Evolutionary conservation across 2,113 vertebrate genomes (phyloP), one percentile per base, ranked within the genome.

Genomic region (Brachyhypopomus occidentalis): DNA sequence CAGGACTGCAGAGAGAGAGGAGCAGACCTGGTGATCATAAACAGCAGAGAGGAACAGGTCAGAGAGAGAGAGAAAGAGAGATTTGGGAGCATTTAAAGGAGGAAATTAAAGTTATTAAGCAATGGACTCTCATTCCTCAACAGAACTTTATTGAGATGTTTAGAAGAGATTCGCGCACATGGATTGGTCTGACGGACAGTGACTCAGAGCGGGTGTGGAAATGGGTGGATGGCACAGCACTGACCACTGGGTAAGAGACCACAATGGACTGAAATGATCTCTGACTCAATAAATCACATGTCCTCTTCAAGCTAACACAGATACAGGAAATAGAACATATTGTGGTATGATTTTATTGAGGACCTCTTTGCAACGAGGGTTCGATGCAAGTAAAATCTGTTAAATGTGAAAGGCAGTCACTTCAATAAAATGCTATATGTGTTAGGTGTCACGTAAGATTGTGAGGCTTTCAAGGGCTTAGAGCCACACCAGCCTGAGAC

Each of bases 1-100:
- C 16, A 67, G 30, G 14, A 36, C 64, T 67, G 64, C 64, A 67
- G 16, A 36, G 9, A 3, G 4, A 67, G 17, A 67, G 64, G 64
- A 36, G 64, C 64, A 67, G 64, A 67, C 30, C 16, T 67, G 64
- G 27, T 67, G 30, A 67, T 67, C 27, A 36, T 67, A 19, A 36
- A 19, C 64, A 67, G 30, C 64, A 67, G 30, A 67, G 16, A 67
- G 4, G 64, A 67, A 67, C 64, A 67, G 64, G 64, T 67, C 27
- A 36, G 27, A 19, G 5, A 36, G 64, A 34, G 4, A 17, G 63
- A 34, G 27, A 17, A 3, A 34, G 63, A 64, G 23, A 27, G 12
- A 30, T 30, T 30, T 30, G 1, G 30, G 30, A 30, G 30, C 30
- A 30, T 30, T 30, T 30, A 30, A 30, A 30, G 30, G 30, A 30